Evolutionary conservation across 2,113 vertebrate genomes (phyloP), one percentile per base, ranked within the genome.

Genomic region (Passer domesticus): DNA sequence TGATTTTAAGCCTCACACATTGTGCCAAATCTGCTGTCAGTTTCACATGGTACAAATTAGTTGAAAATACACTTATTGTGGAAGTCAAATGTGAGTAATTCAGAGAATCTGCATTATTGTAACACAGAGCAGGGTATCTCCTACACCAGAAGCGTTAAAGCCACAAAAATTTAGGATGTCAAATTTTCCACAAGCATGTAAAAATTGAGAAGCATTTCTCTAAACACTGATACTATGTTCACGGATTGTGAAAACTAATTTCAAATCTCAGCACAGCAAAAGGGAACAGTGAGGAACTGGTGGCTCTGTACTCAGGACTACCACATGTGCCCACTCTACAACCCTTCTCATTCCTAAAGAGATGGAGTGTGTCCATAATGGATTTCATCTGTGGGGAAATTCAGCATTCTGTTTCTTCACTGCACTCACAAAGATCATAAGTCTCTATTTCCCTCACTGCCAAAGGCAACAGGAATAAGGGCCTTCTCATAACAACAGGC

Each of bases 201-300:
- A 77, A 94, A 93, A 67, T 28, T 24, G 83, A n/a, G 47, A 92
- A 96, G 14, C 59, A 63, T 76, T 91, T 88, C 52, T 91, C 91
- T n/a, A 87, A 91, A 84, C 53, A 89, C 35, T 79, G 87, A 70
- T 20, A 87, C 58, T 37, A 81, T 59, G 73, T 81, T 95, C 94
- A 95, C 60, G 77, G 78, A 46, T 74, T 92, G 72, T 94, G 89
- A 95, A 93, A 97, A 92, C n/a, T 43, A 83, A 81, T 89, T 95
- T 85, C 56, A 67, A 83, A 87, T 85, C 94, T 87, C 70, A 92
- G 81, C 70, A 91, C 4, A 11, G 73, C 88, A 37, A 69, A 94
- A 93, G n/a, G 11, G 74, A 94, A 47, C 46, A 86, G 43, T 39
- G 62, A 95, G 73, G 72, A 95, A 70, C 43, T 73, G 90, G 79